Base-by-base conservation (phyloP, 2,888 invertebrate species). In the Drosophila fungiperda region DNA sequence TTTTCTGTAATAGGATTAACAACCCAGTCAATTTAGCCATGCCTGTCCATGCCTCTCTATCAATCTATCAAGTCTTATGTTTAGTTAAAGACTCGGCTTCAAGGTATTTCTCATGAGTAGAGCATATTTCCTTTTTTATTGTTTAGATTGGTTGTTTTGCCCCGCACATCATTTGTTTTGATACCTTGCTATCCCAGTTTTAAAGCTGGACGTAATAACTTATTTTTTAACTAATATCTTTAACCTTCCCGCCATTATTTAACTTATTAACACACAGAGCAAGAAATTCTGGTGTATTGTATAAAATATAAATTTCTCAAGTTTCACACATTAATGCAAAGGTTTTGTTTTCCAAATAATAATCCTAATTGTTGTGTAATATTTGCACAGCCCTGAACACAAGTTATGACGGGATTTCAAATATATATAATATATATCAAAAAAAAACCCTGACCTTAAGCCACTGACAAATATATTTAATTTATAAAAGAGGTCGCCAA, bases 151-250 rank as follows among this genome's bases (percentile, higher is more conserved):
- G 26, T 33, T 15, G 7, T 49, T 49, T 48, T 38, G 53, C 26
- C 59, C 54, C 36, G 55, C 52, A 45, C 52, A 68, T 78, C 40
- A 77, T 68, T 50, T 65, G 40, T 20, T 42, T 32, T 42, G 40
- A 20, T 42, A 20, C 57, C 40, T 42, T 40, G 29, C 8, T n/a
- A 11, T 3, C 15, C 23, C 8, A 15, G 23, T 20, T 35, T 35
- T 20, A 17, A n/a, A 5, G 45, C 8, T 23, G 12, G n/a, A 12
- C n/a, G 40, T 20, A 65, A 50, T 36, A 52, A 52, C 65, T 64
- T 64, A 42, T 32, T 64, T 52, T 32, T 35, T 57, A 15, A 32
- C n/a, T 3, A 2, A 20, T 11, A 32, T 29, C n/a, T n/a, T 32
- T 40, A 40, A 29, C 12, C 23, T 8, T 45, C 9, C 3, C 5